Evolutionary conservation across 2,797 vertebrate species (phyloP).

Genomic region (Rhinella marina): DNA sequence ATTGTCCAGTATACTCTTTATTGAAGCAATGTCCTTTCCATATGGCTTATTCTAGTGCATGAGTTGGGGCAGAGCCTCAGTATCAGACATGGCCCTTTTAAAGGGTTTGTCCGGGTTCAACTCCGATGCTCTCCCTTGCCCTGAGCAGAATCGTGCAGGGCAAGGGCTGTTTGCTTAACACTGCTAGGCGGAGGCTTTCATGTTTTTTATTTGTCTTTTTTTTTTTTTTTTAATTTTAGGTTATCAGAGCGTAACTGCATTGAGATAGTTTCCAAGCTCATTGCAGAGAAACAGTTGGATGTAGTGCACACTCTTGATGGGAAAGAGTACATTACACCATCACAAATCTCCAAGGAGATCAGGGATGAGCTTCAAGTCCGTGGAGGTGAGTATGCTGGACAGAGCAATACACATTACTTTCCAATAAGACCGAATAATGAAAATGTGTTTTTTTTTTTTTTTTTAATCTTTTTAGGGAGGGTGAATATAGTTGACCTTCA

Average conservation of each 20-base stretch:
- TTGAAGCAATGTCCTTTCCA: too few relatives aligned
- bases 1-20: too few relatives aligned
- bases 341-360: conserved; percentile 90
- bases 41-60: too few relatives aligned
- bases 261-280: conserved; percentile 90
- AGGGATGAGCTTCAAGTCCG: conserved; percentile 88
- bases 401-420: background rate
- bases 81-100: too few relatives aligned
- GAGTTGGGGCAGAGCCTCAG: too few relatives aligned
- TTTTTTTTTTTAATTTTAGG: conserved; percentile 67
- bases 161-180: too few relatives aligned
- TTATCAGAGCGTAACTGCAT: conserved; percentile 95
- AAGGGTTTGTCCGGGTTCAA: too few relatives aligned
- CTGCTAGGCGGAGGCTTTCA: too few relatives aligned
- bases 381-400: conserved; percentile 78
- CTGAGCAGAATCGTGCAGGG: too few relatives aligned
- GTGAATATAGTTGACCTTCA: conserved; percentile 96
- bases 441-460: conserved; percentile 39
- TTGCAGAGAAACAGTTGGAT: conserved; percentile 90
- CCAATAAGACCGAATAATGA: background rate
- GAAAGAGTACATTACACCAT: conserved; percentile 93
- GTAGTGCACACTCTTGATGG: conserved; percentile 96
- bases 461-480: conserved; percentile 81
- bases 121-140: too few relatives aligned
- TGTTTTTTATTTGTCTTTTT: too few relatives aligned